Base-by-base conservation (phyloP, 2,888 invertebrate species). In the Metellina segmentata region DNA sequence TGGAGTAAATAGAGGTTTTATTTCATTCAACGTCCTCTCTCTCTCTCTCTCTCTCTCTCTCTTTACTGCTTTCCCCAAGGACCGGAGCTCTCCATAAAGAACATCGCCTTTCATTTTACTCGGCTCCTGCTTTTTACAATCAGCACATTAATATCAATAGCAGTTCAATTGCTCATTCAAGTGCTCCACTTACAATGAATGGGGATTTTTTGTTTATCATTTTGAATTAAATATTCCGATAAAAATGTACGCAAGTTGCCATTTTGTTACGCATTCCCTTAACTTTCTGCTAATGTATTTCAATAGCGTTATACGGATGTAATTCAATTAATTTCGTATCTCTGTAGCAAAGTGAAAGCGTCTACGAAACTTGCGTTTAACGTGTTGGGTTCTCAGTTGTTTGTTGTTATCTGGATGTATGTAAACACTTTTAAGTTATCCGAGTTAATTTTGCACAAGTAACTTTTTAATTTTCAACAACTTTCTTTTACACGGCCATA, bases 1-100 rank as follows among this genome's bases (percentile, higher is more conserved):
- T 61, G 13, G 61, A 79, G 34, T 61, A 20, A 79, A 79, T 61
- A 79, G 61, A 61, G 13, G 61, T 79, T 79, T 61, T 34, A 79
- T 61, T 79, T 61, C 48, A 79, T 61, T 69, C 6, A 7, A 11
- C 61, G 61, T 34, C 53, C 34, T n/a, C n/a, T n/a, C n/a, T n/a
- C n/a, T n/a, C n/a, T n/a, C n/a, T n/a, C n/a, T n/a, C n/a, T n/a
- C n/a, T n/a, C n/a, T n/a, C n/a, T n/a, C n/a, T n/a, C n/a, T n/a
- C n/a, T 77, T 6, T 9, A n/a, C 51, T 52, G 52, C n/a, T 9
- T n/a, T 77, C 16, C 51, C n/a, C 19, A 77, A 77, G 51, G 77
- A 77, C 4, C 51, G 51, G 9, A 6, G 52, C 8, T 77, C 9
- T 5, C 19, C 4, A 19, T 52, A 20, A 77, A n/a, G 52, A 9